Evolutionary conservation across 2,797 vertebrate species (phyloP).

Genomic region (Odontamblyopus lacepedii): DNA sequence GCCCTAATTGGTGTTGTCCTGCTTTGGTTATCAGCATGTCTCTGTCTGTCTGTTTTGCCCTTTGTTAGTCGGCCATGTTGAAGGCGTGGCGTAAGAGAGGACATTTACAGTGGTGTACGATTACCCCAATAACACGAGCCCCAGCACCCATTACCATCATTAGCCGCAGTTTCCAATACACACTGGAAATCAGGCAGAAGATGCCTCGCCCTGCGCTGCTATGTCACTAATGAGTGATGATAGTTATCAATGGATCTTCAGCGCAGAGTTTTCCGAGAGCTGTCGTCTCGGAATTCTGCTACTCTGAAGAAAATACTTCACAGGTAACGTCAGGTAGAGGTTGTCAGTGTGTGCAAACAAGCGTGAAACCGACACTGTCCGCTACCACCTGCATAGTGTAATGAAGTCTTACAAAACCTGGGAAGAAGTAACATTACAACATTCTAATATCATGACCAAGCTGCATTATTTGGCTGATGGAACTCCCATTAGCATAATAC

Average conservation of each 20-base stretch:
- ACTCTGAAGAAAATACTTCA: constrained; percentile 20
- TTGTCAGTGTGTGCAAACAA: constrained; percentile 10
- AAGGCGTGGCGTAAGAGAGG: constrained; percentile 70
- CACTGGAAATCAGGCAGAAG: constrained; percentile 33
- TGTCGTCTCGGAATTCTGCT: constrained; percentile 25
- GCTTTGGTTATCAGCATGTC: constrained; percentile 19
- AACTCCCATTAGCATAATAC: background rate
- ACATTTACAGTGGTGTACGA: constrained; percentile 60
- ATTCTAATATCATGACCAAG: background rate
- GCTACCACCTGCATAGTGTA: background rate
- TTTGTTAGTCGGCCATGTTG: constrained; percentile 23
- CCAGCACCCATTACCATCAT: constrained; percentile 3
- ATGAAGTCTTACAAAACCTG: background rate
- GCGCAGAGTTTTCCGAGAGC: constrained; percentile 15
- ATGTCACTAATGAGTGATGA: constrained; percentile 19
- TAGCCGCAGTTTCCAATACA: constrained; percentile 42
- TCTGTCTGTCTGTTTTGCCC: constrained; percentile 20
- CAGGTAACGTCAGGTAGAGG: constrained; percentile 2
- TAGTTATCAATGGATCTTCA: constrained; percentile 35
- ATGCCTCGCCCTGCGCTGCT: constrained; percentile 17
- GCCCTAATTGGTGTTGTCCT: constrained; percentile 61
- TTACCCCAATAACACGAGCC: constrained; percentile 50
- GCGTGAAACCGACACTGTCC: background rate
- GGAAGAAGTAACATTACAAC: background rate
- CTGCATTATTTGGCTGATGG: background rate